Evolutionary conservation across 2,797 vertebrate genomes (phyloP), one percentile per base, ranked within the genome.

Genomic region (Sebastes goodei): DNA sequence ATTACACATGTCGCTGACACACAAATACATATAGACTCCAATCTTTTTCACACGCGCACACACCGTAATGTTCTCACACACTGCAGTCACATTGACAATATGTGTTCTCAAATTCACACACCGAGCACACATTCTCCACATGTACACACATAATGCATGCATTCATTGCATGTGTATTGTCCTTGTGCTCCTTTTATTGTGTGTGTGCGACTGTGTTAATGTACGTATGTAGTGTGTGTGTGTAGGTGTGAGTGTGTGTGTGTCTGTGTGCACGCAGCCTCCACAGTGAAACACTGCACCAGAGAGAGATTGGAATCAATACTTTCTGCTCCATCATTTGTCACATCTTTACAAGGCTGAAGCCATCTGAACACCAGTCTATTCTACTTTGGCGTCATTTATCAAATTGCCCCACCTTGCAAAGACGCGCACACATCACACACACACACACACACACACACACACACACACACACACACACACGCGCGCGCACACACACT

Each of bases 341-440:
- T 99, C 98, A 99, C 97, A 97, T 97, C 97, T 99, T 98, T 98
- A 98, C 98, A 98, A 98, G 97, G 97, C 96, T 98, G 97, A 94
- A 93, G 87, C 93, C 92, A 93, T 94, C 93, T 92, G 89, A 98
- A 97, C 94, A 92, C 88, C 88, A 98, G 97, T 98, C 97, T 97
- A 97, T 99, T 97, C 97, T 97, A 96, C 97, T 97, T 95, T 95
- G 95, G 96, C 95, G 94, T 96, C 96, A 97, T 98, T 97, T 97
- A 97, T 98, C 97, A 98, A 96, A 95, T 96, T 94, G 97, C 95
- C 84, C 90, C 93, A 93, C 88, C 92, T 92, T 90, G 85, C 82
- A 86, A 74, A 86, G 71, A 86, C 35, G 4, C 63, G 46, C 73
- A 57, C 68, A 80, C 64, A 74, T 5, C 73, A 60, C 60, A 61